Evolutionary conservation across 2,113 vertebrate species (phyloP).

Genomic region (Phyllostomus discolor): DNA sequence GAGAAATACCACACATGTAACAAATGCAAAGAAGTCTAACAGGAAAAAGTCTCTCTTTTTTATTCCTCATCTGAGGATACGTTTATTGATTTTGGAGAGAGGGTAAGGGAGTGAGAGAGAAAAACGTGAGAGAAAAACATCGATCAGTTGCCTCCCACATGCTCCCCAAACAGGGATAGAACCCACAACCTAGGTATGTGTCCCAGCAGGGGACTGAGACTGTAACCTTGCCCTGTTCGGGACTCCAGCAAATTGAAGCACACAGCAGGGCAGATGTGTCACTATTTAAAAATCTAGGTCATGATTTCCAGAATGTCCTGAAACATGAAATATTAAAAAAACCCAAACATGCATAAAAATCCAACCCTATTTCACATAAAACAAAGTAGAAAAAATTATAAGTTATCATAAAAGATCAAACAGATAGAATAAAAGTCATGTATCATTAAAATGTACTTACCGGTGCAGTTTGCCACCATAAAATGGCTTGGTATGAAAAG

Average conservation of each 20-base stretch:
- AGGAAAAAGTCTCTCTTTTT: background rate
- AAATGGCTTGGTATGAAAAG: slow-evolving; percentile 98
- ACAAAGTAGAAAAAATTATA: slow-evolving; percentile 7
- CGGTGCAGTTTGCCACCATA: slow-evolving; percentile 97
- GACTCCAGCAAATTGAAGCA: too few relatives aligned
- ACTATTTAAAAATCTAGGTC: background rate
- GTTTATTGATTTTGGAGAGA: too few relatives aligned
- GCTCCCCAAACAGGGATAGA: too few relatives aligned
- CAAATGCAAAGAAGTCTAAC: background rate
- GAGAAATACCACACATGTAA: background rate
- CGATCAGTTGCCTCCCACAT: too few relatives aligned
- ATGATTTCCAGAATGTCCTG: background rate
- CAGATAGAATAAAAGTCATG: background rate
- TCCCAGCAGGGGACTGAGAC: too few relatives aligned
- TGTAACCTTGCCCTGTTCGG: too few relatives aligned
- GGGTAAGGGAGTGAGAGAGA: too few relatives aligned
- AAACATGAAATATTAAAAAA: background rate
- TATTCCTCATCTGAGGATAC: too few relatives aligned
- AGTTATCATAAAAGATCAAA: background rate
- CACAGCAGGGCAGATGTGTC: background rate
- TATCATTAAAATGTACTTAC: slow-evolving; percentile 75
- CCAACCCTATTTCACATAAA: background rate
- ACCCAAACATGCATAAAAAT: background rate
- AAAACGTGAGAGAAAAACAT: too few relatives aligned
- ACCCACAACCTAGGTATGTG: too few relatives aligned